phyloP scores from a whole-genome alignment of 2,113 vertebrate genomes.

The Agelaius phoeniceus region DNA sequence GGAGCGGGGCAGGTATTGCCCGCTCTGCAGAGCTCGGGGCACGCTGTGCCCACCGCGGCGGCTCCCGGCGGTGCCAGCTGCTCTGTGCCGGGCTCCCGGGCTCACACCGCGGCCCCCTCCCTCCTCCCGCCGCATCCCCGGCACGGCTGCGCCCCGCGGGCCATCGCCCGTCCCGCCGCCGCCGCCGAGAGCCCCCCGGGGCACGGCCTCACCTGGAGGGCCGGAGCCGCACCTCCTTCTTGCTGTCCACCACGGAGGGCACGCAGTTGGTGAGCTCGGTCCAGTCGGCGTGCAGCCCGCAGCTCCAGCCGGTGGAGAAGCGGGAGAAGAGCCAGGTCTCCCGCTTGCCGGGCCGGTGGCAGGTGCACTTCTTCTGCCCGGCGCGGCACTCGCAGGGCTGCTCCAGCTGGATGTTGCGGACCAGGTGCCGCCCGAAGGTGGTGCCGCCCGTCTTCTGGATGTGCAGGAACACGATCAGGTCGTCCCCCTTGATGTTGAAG shows the following conservation, averaged over 20 bases:
- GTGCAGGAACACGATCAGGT: conserved; percentile 96
- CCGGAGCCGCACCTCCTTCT: conserved; percentile 72
- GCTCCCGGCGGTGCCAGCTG: neutral
- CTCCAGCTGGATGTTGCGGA: conserved; percentile 95
- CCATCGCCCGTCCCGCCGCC: neutral
- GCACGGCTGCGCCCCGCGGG: neutral
- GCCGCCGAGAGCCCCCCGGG: neutral
- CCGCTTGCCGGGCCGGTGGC: conserved; percentile 90
- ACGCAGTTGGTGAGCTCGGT: conserved; percentile 98
- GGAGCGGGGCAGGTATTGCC: neutral
- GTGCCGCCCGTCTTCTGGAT: conserved; percentile 99
- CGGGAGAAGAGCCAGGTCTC: conserved; percentile 98
- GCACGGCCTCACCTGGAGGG: conserved; percentile 80
- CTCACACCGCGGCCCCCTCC: neutral
- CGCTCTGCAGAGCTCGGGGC: too few species aligned
- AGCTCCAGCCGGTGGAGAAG: conserved; percentile 99
- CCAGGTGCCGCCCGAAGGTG: conserved; percentile 95
- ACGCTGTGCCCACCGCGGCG: neutral
- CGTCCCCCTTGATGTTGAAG: conserved; percentile 93
- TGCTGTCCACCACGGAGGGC: conserved; percentile 85
- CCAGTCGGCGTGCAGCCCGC: conserved; percentile 99
- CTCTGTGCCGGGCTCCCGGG: neutral
- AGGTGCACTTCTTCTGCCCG: conserved; percentile 97
- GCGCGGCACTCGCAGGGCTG: conserved; percentile 93
- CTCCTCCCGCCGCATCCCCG: neutral